These are phyloP conservation scores for Trichonephila clavata DNA, from an alignment of 1,140 invertebrate genomes.

Conservation along the genomic window DNA sequence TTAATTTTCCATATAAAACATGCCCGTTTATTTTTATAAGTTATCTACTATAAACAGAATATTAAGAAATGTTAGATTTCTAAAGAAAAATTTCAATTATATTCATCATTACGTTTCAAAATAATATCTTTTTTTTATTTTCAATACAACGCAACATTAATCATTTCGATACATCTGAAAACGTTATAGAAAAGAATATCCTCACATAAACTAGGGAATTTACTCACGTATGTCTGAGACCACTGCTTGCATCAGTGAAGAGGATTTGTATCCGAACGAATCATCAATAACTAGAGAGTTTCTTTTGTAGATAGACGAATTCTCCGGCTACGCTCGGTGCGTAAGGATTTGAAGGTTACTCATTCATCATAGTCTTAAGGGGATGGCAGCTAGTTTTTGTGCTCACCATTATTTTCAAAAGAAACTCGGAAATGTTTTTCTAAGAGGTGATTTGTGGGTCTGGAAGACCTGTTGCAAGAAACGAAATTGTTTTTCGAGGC, in stretches of 20 bases:
- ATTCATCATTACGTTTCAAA: neutral
- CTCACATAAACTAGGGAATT: conserved; percentile 16
- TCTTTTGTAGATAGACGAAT: conserved; percentile 57
- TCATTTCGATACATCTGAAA: conserved; percentile 20
- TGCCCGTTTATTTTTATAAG: no score
- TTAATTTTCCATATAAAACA: no score
- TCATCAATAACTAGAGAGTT: conserved; percentile 64
- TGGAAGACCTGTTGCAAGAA: conserved; percentile 41
- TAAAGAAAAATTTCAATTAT: no score
- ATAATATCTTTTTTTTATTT: neutral
- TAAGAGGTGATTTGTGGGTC: conserved; percentile 24
- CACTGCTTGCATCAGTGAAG: conserved; percentile 40
- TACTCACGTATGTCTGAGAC: conserved; percentile 46
- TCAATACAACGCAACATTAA: neutral
- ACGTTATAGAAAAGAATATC: conserved; percentile 5
- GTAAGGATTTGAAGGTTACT: conserved; percentile 13
- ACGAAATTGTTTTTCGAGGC: neutral
- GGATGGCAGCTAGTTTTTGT: conserved; percentile 47
- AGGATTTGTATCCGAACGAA: conserved; percentile 55
- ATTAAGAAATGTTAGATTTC: no score
- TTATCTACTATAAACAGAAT: no score
- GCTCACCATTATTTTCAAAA: conserved; percentile 43
- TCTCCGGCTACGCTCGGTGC: neutral
- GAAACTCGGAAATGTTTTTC: conserved; percentile 27
- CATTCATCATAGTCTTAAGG: conserved; percentile 54